Evolutionary conservation across 2,113 vertebrate genomes (phyloP), one percentile per base, ranked within the genome.

Genomic region (Elephas maximus): DNA sequence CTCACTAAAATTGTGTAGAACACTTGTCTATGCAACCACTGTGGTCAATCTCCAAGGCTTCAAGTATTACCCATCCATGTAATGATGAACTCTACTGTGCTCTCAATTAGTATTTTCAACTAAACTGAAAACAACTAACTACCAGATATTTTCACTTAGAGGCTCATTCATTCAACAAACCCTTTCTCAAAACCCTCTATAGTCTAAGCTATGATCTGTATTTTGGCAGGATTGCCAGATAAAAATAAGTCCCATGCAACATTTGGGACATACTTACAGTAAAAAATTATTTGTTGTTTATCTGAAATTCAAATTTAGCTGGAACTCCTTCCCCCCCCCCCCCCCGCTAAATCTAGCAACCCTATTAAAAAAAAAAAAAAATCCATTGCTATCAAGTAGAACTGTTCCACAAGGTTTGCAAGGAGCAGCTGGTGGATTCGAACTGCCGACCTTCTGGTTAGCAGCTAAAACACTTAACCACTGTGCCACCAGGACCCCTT

Each of bases 271-370:
- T 57, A 57, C 12, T 88, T 95, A 93, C 14, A 30, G 51, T 73
- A 79, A 88, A 62, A 26, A 81, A 88, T 30, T 91, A 57, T 28
- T 88, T 8, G 48, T 30, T 76, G 4, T 41, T 90, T 90, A 79
- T 90, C 45, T 62, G 15, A 86, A 89, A 80, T 62, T 92, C 51
- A 92, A 81, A 78, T 86, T 80, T 83, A 84, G 63, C 12, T 65
- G 33, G 10, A 53, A 48, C 28, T 41, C n/a, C 65, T 90, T n/a
- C n/a, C n/a, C n/a, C n/a, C n/a, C n/a, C n/a, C n/a, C n/a, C n/a
- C n/a, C n/a, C 18, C 73, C 20, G 21, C 81, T 89, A 1, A 30
- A 53, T 45, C 24, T 76, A 48, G 48, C 48, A 48, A 48, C 48
- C 48, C 48, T 48, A 48, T 37, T 37, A 37, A 37, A 37, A 37